Percentiles rank a stretch among this genome's conserved stretches.
Conservation (phyloP, 2,797 vertebrate species). For the Syndactyla subalaris region DNA sequence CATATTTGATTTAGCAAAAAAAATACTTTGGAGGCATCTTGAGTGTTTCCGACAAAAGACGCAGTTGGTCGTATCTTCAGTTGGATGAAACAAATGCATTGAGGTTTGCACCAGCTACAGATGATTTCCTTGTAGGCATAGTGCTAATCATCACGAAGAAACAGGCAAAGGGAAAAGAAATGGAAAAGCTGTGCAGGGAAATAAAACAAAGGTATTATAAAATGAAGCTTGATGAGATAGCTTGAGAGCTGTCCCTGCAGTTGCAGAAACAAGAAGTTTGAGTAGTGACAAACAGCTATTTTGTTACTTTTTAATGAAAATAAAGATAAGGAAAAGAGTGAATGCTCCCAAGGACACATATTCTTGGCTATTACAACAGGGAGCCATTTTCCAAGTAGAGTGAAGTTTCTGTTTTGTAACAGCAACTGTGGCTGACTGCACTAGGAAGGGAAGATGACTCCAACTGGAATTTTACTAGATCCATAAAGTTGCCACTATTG, state of each 20-base stretch:
- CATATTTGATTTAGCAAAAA: not conserved
- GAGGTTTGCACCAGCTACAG: not conserved
- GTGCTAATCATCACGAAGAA: not conserved
- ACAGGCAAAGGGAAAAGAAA: not conserved
- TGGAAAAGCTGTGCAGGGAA: not conserved
- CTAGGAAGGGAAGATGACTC: not conserved
- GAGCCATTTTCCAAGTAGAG: not conserved
- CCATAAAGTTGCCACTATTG: not conserved
- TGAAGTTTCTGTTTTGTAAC: not conserved
- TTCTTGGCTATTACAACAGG: not conserved
- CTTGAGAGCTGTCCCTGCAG: not conserved
- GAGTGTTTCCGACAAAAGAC: not conserved
- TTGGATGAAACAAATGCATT: not conserved
- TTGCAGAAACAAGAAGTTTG: not conserved
- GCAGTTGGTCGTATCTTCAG: not conserved
- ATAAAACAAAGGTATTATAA: conserved; percentile 18
- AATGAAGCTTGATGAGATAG: not conserved
- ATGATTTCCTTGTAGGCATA: not conserved
- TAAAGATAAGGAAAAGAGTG: not conserved
- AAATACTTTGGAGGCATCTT: not conserved
- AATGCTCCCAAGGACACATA: not conserved
- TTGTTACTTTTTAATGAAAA: not conserved
- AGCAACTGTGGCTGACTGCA: not conserved
- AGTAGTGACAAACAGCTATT: not conserved
- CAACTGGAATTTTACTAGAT: conserved; percentile 1